A percentile compares a stretch with the other conserved stretches of the same genome.
phyloP scores from a whole-genome alignment of 2,888 invertebrate genomes.

The Diloba caeruleocephala region DNA sequence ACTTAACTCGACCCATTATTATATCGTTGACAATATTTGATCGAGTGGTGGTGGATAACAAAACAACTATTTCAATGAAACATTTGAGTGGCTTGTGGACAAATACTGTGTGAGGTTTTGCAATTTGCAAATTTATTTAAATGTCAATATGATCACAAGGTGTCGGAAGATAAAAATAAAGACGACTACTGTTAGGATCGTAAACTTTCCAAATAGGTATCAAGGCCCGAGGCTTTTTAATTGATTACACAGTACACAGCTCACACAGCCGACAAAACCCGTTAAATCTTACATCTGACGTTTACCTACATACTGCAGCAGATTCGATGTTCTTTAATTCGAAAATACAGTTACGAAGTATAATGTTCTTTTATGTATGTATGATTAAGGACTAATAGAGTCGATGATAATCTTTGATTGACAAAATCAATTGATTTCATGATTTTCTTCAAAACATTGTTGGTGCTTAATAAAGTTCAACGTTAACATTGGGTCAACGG shows the following conservation, averaged over 20 bases:
- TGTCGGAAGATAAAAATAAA: conserved; percentile 36
- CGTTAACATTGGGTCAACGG: conserved; percentile 45
- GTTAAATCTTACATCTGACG: conserved; percentile 37
- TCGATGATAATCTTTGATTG: too few relatives aligned
- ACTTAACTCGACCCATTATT: conserved; percentile 3
- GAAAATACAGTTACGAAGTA: too few relatives aligned
- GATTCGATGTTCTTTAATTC: conserved; percentile 21
- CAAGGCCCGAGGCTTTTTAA: conserved; percentile 40
- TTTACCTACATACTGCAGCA: conserved; percentile 37
- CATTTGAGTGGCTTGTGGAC: conserved; percentile 1
- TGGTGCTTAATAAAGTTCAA: conserved; percentile 7
- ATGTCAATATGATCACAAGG: conserved; percentile 37
- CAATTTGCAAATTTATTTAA: conserved; percentile 36
- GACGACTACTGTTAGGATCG: conserved; percentile 52
- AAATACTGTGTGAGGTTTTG: conserved; percentile 10
- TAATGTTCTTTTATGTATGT: too few relatives aligned
- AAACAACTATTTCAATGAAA: conserved; percentile 8
- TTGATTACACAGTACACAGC: conserved; percentile 58
- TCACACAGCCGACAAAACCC: too few relatives aligned
- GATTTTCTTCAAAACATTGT: too few relatives aligned
- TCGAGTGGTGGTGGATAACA: conserved; percentile 7
- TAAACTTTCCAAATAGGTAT: conserved; percentile 57
- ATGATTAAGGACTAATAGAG: too few relatives aligned
- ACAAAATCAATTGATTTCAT: too few relatives aligned
- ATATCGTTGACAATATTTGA: conserved; percentile 25